Evolutionary conservation across 2,888 invertebrate genomes (phyloP).

Genomic region (Eledone cirrhosa): DNA sequence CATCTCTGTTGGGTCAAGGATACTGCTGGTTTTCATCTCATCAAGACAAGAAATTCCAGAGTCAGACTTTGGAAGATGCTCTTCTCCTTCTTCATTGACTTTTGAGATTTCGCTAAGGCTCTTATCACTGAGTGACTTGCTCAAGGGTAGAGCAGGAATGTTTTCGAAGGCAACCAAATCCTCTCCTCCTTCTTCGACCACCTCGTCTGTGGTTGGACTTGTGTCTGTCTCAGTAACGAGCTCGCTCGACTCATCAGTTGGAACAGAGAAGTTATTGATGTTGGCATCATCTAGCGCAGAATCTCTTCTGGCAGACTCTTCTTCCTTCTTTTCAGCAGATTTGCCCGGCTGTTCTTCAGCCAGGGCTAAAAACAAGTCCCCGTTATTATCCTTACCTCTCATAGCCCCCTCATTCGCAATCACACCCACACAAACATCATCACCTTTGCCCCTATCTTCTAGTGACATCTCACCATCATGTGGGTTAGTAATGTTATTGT

Average conservation of each 20-base stretch:
- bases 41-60: constrained; percentile 12
- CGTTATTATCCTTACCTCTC: not conserved
- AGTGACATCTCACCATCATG: not conserved
- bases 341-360: no score
- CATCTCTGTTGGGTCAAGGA: not conserved
- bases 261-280: not conserved
- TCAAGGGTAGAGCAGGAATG: constrained; percentile 5
- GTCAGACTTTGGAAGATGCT: not conserved
- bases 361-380: not conserved
- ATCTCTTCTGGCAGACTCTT: no score
- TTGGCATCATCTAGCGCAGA: not conserved
- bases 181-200: constrained; percentile 17
- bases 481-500: not conserved
- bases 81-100: not conserved
- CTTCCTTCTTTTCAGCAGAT: no score
- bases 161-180: constrained; percentile 16
- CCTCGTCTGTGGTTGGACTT: constrained; percentile 7
- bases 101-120: not conserved
- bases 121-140: constrained; percentile 7
- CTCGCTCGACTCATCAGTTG: constrained; percentile 18
- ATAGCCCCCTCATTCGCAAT: not conserved
- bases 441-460: not conserved
- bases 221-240: constrained; percentile 6
- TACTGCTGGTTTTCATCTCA: not conserved
- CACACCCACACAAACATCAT: constrained; percentile 3